Conservation (phyloP, 1,140 invertebrate species). For the Megalonaias nervosa region DNA sequence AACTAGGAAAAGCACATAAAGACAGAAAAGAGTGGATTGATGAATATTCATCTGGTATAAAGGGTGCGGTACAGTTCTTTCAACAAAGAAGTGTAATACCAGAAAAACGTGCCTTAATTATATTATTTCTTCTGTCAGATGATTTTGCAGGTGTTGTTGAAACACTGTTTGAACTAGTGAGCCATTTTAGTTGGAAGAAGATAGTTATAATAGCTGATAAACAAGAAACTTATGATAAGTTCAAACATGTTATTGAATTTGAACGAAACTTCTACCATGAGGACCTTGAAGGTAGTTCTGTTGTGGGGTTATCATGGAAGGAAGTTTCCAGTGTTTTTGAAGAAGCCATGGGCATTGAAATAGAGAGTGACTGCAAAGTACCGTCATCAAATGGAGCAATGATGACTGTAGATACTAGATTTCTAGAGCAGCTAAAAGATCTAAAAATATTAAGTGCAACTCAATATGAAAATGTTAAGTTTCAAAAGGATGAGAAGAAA, state of each 20-base stretch:
- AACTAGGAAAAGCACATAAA: not conserved
- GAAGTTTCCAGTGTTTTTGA: conserved; percentile 9
- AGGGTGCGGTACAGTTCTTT: conserved; percentile 25
- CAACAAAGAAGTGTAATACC: conserved; percentile 25
- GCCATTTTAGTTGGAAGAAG: conserved; percentile 22
- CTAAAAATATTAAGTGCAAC: conserved; percentile 22
- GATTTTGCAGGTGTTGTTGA: conserved; percentile 27
- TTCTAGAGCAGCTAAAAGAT: conserved; percentile 17
- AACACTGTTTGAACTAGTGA: conserved; percentile 20
- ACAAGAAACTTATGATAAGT: not conserved
- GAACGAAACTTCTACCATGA: conserved; percentile 1
- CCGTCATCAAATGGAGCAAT: conserved; percentile 11
- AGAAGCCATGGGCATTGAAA: conserved; percentile 7
- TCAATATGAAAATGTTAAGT: conserved; percentile 21
- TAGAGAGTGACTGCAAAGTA: not conserved
- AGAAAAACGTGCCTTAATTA: conserved; percentile 13
- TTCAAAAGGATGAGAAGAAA: conserved; percentile 1
- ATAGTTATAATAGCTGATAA: conserved; percentile 20
- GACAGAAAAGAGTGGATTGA: conserved; percentile 4
- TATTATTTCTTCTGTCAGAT: conserved; percentile 28
- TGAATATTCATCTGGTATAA: conserved; percentile 22
- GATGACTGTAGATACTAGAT: conserved; percentile 12
- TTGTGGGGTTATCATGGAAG: conserved; percentile 16
- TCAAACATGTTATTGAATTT: conserved; percentile 1
- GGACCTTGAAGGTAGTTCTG: conserved; percentile 3